Conservation (phyloP, 2,113 vertebrate species). For the Saguinus midas region DNA sequence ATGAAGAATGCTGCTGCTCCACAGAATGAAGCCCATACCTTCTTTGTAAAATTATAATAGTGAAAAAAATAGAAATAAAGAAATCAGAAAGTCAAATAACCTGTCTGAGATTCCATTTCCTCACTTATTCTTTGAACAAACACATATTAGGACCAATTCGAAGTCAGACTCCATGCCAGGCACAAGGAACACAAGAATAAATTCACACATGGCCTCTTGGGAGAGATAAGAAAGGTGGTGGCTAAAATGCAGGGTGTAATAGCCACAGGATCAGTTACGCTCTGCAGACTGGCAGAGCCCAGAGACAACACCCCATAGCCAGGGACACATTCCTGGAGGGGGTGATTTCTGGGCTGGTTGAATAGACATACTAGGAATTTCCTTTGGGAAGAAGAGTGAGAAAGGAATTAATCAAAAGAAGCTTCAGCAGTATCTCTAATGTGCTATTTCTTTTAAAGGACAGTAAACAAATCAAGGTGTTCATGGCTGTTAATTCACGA, state of each 20-base stretch:
- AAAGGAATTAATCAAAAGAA: background rate
- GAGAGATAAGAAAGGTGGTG: background rate
- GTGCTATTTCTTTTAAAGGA: background rate
- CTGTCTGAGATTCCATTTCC: background rate
- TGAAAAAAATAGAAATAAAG: background rate
- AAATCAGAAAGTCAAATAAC: background rate
- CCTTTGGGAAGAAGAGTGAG: background rate
- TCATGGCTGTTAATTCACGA: background rate
- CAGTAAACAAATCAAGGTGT: background rate
- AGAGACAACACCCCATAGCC: background rate
- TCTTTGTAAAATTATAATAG: background rate
- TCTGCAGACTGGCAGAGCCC: background rate
- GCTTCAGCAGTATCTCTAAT: background rate
- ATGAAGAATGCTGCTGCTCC: background rate
- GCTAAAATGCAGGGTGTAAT: no score
- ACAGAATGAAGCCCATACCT: background rate
- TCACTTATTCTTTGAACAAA: background rate
- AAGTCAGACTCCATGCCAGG: background rate
- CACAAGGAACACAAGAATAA: background rate
- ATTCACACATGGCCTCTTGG: background rate
- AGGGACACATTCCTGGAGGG: background rate
- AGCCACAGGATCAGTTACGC: background rate
- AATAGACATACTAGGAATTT: background rate
- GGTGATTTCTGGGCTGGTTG: no score
- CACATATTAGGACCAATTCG: background rate